Evolutionary conservation across 2,113 vertebrate species (phyloP), one percentile per base, ranked within the genome.

Genomic region (Bagarius yarrelli): DNA sequence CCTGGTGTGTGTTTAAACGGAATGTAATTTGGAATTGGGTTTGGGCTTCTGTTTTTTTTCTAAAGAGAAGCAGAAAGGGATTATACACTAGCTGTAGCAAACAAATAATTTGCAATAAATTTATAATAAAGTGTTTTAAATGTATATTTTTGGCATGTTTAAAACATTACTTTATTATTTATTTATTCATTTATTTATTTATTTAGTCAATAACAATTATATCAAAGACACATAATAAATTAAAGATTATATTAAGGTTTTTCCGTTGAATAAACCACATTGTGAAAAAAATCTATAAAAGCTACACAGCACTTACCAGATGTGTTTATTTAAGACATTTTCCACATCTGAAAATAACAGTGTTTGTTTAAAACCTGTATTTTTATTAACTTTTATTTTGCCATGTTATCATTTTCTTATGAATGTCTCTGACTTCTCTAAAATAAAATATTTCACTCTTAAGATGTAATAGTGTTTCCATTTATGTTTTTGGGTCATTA

Each of bases 1-100:
- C 55, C 73, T 76, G 15, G 55, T 40, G 73, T 76, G 53, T 59
- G 53, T 76, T 76, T 44, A 60, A 59, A 12, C 8, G 12, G 70
- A 53, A 32, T 72, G 25, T 12, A 27, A 32, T 32, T 21, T 30
- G 69, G 8, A 9, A 30, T 9, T 70, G 67, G 67, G 67, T 14
- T 18, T 70, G 67, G 40, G 67, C 67, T 47, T 50, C 40, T 23
- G 16, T 70, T 47, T 47, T 47, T 6, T 47, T 12, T 13, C 47
- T 70, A 44, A 40, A 13, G 34, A 67, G 34, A 40, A 34, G 23
- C 19, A 32, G 21, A 40, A 27, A 69, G 36, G n/a, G 13, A n/a
- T 70, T 50, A 27, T 47, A 27, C 1, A 44, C 12, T 16, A 44
- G 64, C 36, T 69, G 12, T n/a, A 21, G 36, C 64, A 40, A 12